Evolutionary conservation across 1,140 invertebrate genomes (phyloP), one percentile per base, ranked within the genome.

Genomic region (Calliphora vicina): DNA sequence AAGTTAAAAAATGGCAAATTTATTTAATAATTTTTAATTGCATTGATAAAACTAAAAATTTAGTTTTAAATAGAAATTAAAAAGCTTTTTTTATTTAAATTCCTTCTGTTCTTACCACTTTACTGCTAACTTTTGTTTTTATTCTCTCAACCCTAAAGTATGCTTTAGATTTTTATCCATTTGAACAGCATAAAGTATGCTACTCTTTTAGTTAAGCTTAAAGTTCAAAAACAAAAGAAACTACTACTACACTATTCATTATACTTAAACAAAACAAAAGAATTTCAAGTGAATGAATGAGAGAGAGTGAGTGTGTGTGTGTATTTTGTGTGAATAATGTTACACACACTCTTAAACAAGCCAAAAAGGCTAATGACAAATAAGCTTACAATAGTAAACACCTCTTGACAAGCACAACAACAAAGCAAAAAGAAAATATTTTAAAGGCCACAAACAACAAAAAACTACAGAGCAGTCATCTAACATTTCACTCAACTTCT

Each of bases 111-210:
- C 35, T 35, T 8, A 35, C 35, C 35, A 35, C 35, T 35, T 35
- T 35, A 35, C 6, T 35, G 35, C 35, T 35, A 35, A 35, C 35
- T 35, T 35, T 35, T 35, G 2, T 57, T n/a, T 57, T 57, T 57
- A 57, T 57, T 57, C n/a, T 15, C 50, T 35, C 50, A 17, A n/a
- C 50, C 50, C 50, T 17, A 6, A 57, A 57, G 50, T 57, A 57
- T 57, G n/a, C 50, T 57, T 57, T 57, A 57, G 50, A 57, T 57
- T 57, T 57, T 57, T 57, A 57, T 57, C 50, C n/a, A 57, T n/a
- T 57, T 57, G 15, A 57, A 57, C 15, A 57, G 35, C 50, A 35
- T n/a, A 57, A 57, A 57, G 50, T 57, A 57, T 57, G 50, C 50
- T 57, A n/a, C 8, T 17, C n/a, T 57, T 57, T 57, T n/a, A n/a